These are phyloP conservation scores for Brachionus manjavacas DNA, from an alignment of 1,140 invertebrate species.

Conservation along the genomic window DNA sequence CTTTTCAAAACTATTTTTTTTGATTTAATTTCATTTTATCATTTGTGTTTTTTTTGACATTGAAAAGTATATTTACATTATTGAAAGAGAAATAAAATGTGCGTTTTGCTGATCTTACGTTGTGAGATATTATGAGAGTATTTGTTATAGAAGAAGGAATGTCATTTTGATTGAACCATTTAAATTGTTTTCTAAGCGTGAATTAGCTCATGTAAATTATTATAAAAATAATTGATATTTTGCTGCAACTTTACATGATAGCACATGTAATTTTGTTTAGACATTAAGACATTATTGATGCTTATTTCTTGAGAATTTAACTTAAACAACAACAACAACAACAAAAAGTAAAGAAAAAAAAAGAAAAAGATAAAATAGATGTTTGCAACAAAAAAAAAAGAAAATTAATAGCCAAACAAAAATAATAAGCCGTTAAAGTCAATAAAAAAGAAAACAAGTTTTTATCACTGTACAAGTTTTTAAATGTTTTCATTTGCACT, in stretches of 20 bases:
- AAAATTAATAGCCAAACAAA: neutral
- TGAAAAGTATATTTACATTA: neutral
- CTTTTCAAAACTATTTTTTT: neutral
- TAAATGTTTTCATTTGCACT: neutral
- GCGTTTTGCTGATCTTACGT: neutral
- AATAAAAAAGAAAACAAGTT: neutral
- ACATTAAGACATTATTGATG: neutral
- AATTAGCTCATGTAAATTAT: neutral
- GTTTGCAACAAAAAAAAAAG: conserved; percentile 14
- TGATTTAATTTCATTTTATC: neutral
- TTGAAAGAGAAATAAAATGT: neutral
- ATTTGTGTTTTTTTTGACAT: neutral
- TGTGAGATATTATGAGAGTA: neutral
- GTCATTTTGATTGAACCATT: neutral
- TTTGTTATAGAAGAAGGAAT: neutral
- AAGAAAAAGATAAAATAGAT: neutral
- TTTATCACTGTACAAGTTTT: conserved; percentile 25
- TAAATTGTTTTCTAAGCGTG: neutral
- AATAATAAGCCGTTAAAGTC: neutral
- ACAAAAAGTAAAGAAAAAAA: no score
- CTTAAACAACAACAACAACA: neutral
- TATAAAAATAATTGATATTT: no score
- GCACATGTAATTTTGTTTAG: neutral
- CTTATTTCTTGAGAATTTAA: neutral
- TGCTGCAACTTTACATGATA: neutral